Base-by-base conservation (phyloP, 2,797 vertebrate species). In the Staurois parvus region DNA sequence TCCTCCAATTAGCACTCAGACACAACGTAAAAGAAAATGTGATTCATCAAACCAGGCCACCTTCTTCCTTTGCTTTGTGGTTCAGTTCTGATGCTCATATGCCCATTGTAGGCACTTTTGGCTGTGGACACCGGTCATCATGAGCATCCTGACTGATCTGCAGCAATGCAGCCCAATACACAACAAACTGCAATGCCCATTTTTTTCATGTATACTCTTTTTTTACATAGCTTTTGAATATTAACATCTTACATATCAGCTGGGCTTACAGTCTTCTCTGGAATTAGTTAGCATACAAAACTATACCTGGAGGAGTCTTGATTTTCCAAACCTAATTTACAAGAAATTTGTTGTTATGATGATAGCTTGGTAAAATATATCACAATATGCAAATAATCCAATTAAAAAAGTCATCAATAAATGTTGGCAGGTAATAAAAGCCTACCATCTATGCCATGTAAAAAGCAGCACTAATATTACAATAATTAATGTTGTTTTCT, bases 371-470 rank as follows among this genome's bases (percentile, higher is more conserved):
- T 66, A 72, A 48, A 79, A 72, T 77, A 77, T 72, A 66, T 84
- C 69, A 79, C 76, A 85, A 19, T 79, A 85, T 85, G 84, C 76
- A 74, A 85, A 85, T 79, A 85, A 75, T 80, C 70, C 62, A 85
- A 85, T 85, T 85, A 85, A 85, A 85, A 85, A 81, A 81, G 64
- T 70, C 72, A 85, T 85, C 73, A 85, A 81, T 85, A 75, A 42
- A 30, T 30, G 8, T 68, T 85, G 84, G 72, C 84, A 76, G 84
- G 72, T 76, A 85, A 85, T 85, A 85, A 81, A 72, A 76, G 64
- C 48, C 48, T 59, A 70, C 78, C 59, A 75, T 85, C 59, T 68
- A 68, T 69, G 45, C 9, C n/a, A 40, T 37, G 29, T 68, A 52
- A 74, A 79, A 75, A 81, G 69, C 59, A 70, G 48, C 72, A 75